Percentiles rank a stretch among this genome's conserved stretches.
Evolutionary conservation across 1,140 invertebrate genomes (phyloP).

Genomic region (Cherax quadricarinatus): DNA sequence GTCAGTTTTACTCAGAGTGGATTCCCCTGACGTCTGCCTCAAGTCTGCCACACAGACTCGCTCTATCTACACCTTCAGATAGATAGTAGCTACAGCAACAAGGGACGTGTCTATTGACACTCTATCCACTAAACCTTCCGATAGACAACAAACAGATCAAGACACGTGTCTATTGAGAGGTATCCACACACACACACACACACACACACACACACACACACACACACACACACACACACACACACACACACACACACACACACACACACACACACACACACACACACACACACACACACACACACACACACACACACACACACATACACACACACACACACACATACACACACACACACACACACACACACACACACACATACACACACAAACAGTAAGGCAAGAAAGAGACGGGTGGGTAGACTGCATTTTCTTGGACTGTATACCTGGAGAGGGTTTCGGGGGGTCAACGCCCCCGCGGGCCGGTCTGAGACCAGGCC

Average conservation of each 20-base stretch:
- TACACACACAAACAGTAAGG: not conserved
- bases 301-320: not conserved
- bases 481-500: too few relatives aligned
- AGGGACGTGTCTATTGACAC: too few relatives aligned
- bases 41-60: too few relatives aligned
- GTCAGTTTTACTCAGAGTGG: too few relatives aligned
- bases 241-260: not conserved
- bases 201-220: not conserved
- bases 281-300: slow-evolving; percentile 3
- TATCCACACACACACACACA: not conserved
- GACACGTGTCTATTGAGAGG: too few relatives aligned
- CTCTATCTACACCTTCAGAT: too few relatives aligned
- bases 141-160: too few relatives aligned
- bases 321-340: not conserved
- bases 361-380: not conserved
- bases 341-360: not conserved
- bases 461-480: too few relatives aligned
- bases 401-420: not conserved
- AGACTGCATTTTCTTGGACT: not conserved
- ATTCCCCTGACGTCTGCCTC: too few relatives aligned
- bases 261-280: not conserved
- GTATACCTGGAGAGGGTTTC: too few relatives aligned
- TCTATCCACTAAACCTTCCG: too few relatives aligned
- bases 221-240: not conserved
- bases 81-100: too few relatives aligned